Conservation (phyloP, 2,797 vertebrate genomes). For the Eremophila alpestris region DNA sequence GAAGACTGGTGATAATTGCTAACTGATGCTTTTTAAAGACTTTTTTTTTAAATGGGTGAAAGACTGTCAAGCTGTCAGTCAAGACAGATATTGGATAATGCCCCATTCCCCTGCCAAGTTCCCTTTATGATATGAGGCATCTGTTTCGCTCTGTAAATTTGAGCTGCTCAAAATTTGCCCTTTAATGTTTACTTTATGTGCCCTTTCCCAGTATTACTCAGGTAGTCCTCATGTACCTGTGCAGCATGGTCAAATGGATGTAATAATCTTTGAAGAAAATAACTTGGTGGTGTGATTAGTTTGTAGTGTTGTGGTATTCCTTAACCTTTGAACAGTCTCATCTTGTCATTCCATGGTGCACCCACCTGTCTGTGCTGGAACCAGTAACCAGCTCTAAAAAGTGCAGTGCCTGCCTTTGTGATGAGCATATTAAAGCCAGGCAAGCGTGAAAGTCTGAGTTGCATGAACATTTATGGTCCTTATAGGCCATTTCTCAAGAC, state of each 20-base stretch:
- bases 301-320: neutral
- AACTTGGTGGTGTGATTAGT: neutral
- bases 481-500: neutral
- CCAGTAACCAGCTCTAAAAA: neutral
- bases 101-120: neutral
- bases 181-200: conserved; percentile 5
- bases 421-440: neutral
- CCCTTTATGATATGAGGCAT: neutral
- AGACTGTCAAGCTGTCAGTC: conserved; percentile 22
- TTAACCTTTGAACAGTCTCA: fast-evolving
- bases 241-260: neutral
- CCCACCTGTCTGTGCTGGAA: neutral
- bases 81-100: neutral
- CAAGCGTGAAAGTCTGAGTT: neutral
- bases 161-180: neutral
- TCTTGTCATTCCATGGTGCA: neutral
- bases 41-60: neutral
- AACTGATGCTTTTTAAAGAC: conserved; percentile 35
- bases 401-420: neutral
- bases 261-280: neutral
- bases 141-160: neutral
- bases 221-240: neutral
- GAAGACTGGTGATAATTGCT: conserved; percentile 53
- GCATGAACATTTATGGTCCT: neutral
- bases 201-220: neutral